Evolutionary conservation across 2,113 vertebrate genomes (phyloP).

Genomic region (Mugil cephalus): DNA sequence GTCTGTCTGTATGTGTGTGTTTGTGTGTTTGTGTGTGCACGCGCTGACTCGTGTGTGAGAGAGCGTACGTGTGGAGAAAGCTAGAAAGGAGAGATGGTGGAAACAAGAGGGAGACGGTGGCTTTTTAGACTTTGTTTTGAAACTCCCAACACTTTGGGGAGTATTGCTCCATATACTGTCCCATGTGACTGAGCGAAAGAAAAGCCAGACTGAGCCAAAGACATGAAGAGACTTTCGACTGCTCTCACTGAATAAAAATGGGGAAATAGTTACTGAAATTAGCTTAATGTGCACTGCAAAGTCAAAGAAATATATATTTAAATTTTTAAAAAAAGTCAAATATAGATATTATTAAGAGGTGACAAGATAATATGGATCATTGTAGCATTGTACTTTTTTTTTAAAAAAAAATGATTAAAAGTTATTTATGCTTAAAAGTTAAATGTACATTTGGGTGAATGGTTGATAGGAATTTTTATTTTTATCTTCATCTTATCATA

Average conservation of each 20-base stretch:
- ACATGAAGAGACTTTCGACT: constrained; percentile 47
- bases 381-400: constrained; percentile 1
- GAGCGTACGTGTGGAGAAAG: constrained; percentile 50
- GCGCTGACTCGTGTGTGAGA: constrained; percentile 11
- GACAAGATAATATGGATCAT: constrained; percentile 8
- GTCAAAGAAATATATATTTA: too few relatives aligned
- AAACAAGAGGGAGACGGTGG: constrained; percentile 46
- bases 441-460: not conserved
- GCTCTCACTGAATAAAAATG: constrained; percentile 72
- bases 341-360: constrained; percentile 17
- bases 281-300: constrained; percentile 29
- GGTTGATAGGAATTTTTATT: not conserved
- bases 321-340: not conserved
- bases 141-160: constrained; percentile 80
- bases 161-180: constrained; percentile 71
- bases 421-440: too few relatives aligned
- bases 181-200: constrained; percentile 76
- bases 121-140: constrained; percentile 72
- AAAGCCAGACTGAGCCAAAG: constrained; percentile 59
- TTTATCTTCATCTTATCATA: not conserved
- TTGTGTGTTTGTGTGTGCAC: constrained; percentile 5
- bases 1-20: constrained; percentile 36
- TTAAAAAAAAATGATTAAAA: too few relatives aligned
- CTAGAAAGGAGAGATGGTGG: constrained; percentile 62
- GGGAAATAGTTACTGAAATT: constrained; percentile 59